phyloP scores from a whole-genome alignment of 2,113 vertebrate genomes.

The Ailuropoda melanoleuca region DNA sequence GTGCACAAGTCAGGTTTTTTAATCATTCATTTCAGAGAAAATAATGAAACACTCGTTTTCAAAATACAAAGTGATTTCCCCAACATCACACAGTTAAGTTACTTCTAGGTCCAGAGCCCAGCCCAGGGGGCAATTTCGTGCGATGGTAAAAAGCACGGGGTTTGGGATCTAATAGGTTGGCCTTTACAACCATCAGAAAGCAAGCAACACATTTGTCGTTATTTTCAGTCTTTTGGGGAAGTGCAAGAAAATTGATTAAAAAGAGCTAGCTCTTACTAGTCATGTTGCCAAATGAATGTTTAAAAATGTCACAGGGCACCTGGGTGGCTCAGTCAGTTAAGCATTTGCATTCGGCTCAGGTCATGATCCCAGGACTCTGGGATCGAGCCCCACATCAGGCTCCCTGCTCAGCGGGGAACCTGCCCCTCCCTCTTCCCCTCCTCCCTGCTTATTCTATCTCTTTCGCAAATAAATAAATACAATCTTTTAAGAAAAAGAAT shows the following conservation, averaged over 20 bases:
- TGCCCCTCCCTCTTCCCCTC: no score
- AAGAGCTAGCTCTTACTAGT: not conserved
- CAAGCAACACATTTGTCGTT: not conserved
- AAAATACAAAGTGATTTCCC: not conserved
- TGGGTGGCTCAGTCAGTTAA: no score
- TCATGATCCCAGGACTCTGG: no score
- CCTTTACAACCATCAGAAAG: not conserved
- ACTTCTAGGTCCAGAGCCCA: not conserved
- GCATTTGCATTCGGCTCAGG: no score
- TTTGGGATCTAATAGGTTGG: not conserved
- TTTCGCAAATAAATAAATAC: no score
- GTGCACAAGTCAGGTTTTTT: not conserved
- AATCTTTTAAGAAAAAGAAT: no score
- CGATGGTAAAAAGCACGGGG: not conserved
- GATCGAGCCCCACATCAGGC: no score
- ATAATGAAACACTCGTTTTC: not conserved
- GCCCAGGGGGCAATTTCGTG: no score
- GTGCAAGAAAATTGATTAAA: not conserved
- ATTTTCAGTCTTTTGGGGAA: not conserved
- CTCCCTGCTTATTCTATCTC: no score
- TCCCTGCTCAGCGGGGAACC: no score
- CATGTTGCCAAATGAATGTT: not conserved
- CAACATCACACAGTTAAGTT: no score
- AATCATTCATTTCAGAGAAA: not conserved
- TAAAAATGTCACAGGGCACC: not conserved